Evolutionary conservation across 2,797 vertebrate species (phyloP), one percentile per base, ranked within the genome.

Genomic region (Euthynnus affinis): DNA sequence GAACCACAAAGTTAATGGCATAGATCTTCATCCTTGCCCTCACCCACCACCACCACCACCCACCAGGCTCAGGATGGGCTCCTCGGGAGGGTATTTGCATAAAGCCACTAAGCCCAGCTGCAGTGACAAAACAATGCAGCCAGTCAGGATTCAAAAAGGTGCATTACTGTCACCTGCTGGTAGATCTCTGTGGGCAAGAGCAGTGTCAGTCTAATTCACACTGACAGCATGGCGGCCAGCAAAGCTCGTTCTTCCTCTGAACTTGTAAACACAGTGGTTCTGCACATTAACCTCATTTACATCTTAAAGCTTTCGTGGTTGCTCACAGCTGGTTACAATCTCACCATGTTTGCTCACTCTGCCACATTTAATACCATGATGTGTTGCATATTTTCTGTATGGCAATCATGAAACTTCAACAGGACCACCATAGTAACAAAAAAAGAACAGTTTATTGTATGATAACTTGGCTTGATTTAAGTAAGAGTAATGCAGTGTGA

Each of bases 111-210:
- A 71, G 57, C 37, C 5, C 57, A 67, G 53, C 44, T 53, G 62
- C 72, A 32, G 10, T 9, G 55, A 71, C 18, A 9, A 46, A 58
- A 37, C 51, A 18, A 32, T 59, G 46, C 34, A 67, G 57, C 32
- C 40, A 32, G 72, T 72, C 53, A 65, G 15, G 49, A 61, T 23
- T 61, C 2, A 44, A 13, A 74, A 57, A 46, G 22, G 82, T 72
- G 76, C 46, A 2, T 69, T 49, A 67, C 57, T 67, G 62, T 55
- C 75, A 72, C 85, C 83, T 83, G 79, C 87, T 89, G 90, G 80
- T 44, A 2, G 78, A 63, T 51, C 48, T 74, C 63, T 66, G 66
- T 2, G 27, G 65, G 68, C 34, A 17, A 13, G 25, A 67, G 22
- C 8, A 25, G 5, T 5, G 18, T 49, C 18, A 7, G 32, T 32